A percentile compares a stretch with the other conserved stretches of the same genome.
Conservation (phyloP, 2,113 vertebrate species). For the Pluvialis apricaria region DNA sequence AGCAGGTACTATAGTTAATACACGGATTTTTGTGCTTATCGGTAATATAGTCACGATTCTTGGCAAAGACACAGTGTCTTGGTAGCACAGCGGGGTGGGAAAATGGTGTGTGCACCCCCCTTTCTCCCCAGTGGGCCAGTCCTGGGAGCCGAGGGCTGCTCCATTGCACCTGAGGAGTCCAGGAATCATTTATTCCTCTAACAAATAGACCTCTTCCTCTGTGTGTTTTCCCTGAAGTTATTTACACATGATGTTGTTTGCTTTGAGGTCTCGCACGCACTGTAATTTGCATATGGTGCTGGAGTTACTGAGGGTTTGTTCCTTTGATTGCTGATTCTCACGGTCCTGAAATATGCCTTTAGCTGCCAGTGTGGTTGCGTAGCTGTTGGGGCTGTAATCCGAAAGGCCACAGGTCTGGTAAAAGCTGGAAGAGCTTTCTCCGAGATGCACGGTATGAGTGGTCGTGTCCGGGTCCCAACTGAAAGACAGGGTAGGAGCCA, state of each 20-base stretch:
- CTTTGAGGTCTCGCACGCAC: background rate
- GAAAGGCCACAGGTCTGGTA: background rate
- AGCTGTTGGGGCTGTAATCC: background rate
- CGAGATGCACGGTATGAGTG: fast-evolving
- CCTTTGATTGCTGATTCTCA: background rate
- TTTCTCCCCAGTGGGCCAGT: background rate
- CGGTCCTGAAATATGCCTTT: background rate
- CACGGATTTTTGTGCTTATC: background rate
- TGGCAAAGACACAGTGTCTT: background rate
- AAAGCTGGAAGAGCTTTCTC: background rate
- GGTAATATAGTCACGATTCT: background rate
- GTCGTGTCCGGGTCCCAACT: background rate
- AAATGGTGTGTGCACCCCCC: fast-evolving
- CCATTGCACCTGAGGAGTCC: background rate
- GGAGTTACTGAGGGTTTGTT: background rate
- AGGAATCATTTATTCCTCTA: background rate
- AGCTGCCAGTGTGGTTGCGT: background rate
- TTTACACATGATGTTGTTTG: background rate
- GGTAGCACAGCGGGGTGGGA: background rate
- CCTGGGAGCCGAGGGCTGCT: fast-evolving
- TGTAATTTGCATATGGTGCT: background rate
- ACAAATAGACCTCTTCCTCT: background rate
- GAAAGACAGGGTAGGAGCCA: background rate
- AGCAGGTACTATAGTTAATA: background rate
- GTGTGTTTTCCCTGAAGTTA: constrained; percentile 18